Conservation (phyloP, 2,797 vertebrate species). For the Falco concolor region DNA sequence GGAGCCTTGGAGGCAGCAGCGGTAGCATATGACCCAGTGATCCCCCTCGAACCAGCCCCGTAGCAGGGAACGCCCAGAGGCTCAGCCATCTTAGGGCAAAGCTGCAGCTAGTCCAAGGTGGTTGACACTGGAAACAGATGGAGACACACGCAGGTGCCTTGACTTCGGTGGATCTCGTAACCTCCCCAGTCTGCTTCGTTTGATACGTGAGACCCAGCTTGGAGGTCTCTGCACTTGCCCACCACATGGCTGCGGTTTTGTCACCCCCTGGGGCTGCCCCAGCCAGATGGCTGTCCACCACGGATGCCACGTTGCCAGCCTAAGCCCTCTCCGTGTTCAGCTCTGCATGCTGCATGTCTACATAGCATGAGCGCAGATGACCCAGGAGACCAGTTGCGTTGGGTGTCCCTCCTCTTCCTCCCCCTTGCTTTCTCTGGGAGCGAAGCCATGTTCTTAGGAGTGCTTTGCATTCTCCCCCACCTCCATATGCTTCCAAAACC, state of each 20-base stretch:
- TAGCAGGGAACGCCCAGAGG: background rate
- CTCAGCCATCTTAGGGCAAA: background rate
- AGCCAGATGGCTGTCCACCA: background rate
- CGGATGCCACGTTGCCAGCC: fast-evolving
- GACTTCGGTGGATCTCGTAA: fast-evolving
- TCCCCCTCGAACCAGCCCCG: background rate
- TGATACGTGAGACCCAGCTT: fast-evolving
- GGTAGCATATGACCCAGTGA: fast-evolving
- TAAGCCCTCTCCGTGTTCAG: fast-evolving
- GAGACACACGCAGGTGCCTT: background rate
- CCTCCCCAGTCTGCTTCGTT: background rate
- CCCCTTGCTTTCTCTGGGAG: background rate
- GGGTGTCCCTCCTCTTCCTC: background rate
- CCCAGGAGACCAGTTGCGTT: background rate
- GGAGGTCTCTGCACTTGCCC: fast-evolving
- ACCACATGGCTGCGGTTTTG: fast-evolving
- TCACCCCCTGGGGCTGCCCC: fast-evolving
- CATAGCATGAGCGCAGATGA: fast-evolving
- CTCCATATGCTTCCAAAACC: fast-evolving
- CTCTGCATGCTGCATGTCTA: fast-evolving
- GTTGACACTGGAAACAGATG: background rate
- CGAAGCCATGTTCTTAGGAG: fast-evolving
- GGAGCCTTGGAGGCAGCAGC: background rate
- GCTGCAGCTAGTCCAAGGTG: background rate
- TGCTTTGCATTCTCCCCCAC: background rate